Evolutionary conservation across 2,888 invertebrate genomes (phyloP), one percentile per base, ranked within the genome.

Genomic region (Eulithis prunata): DNA sequence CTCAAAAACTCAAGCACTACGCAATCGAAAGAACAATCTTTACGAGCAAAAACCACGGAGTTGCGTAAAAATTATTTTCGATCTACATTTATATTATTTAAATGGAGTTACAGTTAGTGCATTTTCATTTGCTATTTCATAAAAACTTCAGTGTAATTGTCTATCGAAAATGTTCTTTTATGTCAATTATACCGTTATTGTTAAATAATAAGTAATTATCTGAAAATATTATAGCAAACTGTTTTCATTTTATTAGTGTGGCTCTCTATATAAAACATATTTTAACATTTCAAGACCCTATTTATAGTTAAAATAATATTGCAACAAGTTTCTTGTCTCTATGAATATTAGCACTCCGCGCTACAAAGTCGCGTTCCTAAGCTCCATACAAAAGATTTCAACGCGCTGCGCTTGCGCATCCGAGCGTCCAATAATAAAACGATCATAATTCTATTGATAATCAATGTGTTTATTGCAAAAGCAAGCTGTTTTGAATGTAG

Each of bases 351-450:
- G 57, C 49, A 21, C 38, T 12, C 58, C 59, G 57, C 41, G 59
- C 57, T 43, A 69, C 62, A 66, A 65, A 55, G 65, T 67, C 63
- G 28, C 68, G 59, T 36, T 56, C 41, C 47, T 12, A 59, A 47
- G 47, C 57, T 63, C 68, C 57, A 69, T 78, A 79, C 62, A 75
- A 86, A 85, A 87, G 88, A 89, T 79, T 79, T 89, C 83, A 88
- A 89, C 88, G 89, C 80, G 81, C 71, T 70, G 76, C 78, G 78
- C 77, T 66, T 49, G 74, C 68, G 72, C 72, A 66, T 49, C 52
- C 32, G n/a, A 21, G 32, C 32, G 32, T 32, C 32, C 32, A 32
- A 54, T 51, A 38, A 43, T 62, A 62, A 62, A 66, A 58, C 62
- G 54, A 58, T 67, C 67, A 66, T 69, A 64, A 61, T 61, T 64